A percentile compares a stretch with the other conserved stretches of the same genome.
phyloP scores from a whole-genome alignment of 1,140 invertebrate species.

The Neodiprion fabricii region DNA sequence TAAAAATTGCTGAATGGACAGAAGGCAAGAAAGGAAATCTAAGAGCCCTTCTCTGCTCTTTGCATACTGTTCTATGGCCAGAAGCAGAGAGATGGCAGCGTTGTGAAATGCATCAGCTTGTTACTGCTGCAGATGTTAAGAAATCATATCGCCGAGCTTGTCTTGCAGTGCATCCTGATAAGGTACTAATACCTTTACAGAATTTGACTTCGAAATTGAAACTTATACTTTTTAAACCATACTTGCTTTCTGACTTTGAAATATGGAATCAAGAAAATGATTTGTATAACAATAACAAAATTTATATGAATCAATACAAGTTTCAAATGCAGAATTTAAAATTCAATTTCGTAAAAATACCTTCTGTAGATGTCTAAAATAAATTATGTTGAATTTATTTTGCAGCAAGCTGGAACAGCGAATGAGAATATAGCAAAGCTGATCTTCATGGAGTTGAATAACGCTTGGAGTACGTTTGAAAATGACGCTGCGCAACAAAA shows the following conservation, averaged over 20 bases:
- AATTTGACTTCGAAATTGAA: conserved; percentile 11
- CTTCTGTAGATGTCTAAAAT: background rate
- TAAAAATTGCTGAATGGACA: conserved; percentile 84
- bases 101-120: conserved; percentile 93
- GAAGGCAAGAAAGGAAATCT: conserved; percentile 98
- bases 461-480: conserved; percentile 98
- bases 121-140: conserved; percentile 91
- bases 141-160: conserved; percentile 96
- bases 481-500: conserved; percentile 87
- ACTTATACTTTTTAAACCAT: conserved; percentile 18
- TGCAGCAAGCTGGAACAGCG: conserved; percentile 87
- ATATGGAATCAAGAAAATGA: background rate
- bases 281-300: background rate
- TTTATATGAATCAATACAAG: conserved; percentile 7
- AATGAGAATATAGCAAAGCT: conserved; percentile 94
- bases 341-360: background rate
- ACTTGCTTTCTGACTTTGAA: background rate
- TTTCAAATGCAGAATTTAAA: background rate
- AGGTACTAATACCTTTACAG: conserved; percentile 69
- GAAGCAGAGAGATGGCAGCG: conserved; percentile 88
- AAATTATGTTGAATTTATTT: conserved; percentile 37
- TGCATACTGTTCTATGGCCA: conserved; percentile 95
- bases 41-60: conserved; percentile 89
- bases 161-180: conserved; percentile 97
- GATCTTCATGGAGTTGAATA: conserved; percentile 99